Evolutionary conservation across 2,888 invertebrate genomes (phyloP).

Genomic region (Tipula vernalis): DNA sequence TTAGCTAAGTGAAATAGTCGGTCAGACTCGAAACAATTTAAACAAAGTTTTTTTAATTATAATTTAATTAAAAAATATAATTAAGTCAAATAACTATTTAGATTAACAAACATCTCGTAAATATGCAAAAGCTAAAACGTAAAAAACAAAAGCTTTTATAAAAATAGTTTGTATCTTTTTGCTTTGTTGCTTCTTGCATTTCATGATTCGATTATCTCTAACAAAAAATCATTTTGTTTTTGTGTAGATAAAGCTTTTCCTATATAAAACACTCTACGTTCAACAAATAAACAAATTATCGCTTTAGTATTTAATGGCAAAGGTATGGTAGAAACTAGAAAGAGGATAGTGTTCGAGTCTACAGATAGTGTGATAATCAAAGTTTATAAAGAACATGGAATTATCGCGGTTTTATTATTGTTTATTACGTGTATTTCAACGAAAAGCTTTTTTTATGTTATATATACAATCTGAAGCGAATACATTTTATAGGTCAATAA

Average conservation of each 20-base stretch:
- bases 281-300: background rate
- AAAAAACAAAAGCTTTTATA: too few relatives aligned
- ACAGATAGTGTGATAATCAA: background rate
- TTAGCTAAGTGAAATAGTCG: too few relatives aligned
- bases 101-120: too few relatives aligned
- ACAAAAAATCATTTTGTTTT: background rate
- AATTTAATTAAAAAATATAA: background rate
- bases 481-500: background rate
- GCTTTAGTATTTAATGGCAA: background rate
- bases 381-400: background rate
- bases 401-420: background rate
- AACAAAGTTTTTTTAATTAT: background rate
- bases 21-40: too few relatives aligned
- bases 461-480: background rate
- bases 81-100: background rate
- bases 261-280: background rate
- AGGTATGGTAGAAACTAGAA: too few relatives aligned
- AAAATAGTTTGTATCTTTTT: background rate
- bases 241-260: background rate
- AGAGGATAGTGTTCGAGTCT: background rate
- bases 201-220: background rate
- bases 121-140: too few relatives aligned
- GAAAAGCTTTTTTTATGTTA: background rate
- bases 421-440: background rate
- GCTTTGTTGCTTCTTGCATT: background rate